Evolutionary conservation across 2,888 invertebrate species (phyloP), one percentile per base, ranked within the genome.

Genomic region (Eristalis pertinax): DNA sequence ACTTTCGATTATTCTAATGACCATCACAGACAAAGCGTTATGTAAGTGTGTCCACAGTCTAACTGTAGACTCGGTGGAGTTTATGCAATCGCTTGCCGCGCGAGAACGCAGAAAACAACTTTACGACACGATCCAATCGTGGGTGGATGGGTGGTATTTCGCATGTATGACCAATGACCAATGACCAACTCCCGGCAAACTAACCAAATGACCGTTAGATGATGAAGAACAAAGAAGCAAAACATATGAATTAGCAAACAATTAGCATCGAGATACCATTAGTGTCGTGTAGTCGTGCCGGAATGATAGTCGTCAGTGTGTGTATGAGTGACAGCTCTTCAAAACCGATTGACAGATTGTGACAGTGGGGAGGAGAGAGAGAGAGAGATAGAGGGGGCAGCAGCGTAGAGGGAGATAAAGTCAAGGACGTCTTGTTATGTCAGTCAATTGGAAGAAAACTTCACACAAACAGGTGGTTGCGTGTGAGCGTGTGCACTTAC

Each of bases 341-440:
- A 50, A 50, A 19, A 50, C 19, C 19, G 19, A 50, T 50, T 50
- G 50, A 50, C 50, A 19, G 50, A 50, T 50, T 19, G 50, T 19
- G 50, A 50, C 8, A 19, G 50, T 0, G 19, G 22, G 63, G 26
- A n/a, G n/a, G 15, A 72, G 29, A 32, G 38, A n/a, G 63, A 81
- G 70, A 77, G 77, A 78, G 86, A 13, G 38, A 13, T 1, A 2
- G 38, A 13, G 11, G 5, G 35, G 11, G 35, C 10, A 13, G 4
- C 3, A 38, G 38, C 1, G 32, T 10, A 32, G 32, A 32, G 32
- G 32, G 38, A 24, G 62, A 80, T 65, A 81, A 82, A 83, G 86
- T 86, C 86, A 86, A 86, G 86, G 86, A 75, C 86, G 82, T 75
- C 86, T 75, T 68, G 83, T 75, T 83, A 29, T 86, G 83, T 63